Evolutionary conservation across 1,140 invertebrate species (phyloP).

Genomic region (Ostrea denselamellosa): DNA sequence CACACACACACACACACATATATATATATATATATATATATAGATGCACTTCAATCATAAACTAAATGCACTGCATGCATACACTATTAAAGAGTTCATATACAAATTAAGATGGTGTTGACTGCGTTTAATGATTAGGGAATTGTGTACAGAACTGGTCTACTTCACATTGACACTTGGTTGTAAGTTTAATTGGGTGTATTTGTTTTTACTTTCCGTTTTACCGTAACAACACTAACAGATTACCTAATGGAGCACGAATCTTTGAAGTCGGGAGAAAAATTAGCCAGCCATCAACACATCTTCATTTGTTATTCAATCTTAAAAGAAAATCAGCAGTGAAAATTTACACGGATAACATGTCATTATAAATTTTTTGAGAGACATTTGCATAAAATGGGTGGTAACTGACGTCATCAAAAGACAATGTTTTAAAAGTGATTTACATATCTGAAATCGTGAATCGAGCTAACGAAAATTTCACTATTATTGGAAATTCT

Average conservation of each 20-base stretch:
- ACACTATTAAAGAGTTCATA: too few relatives aligned
- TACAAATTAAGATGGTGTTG: too few relatives aligned
- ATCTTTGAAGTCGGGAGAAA: slow-evolving; percentile 5
- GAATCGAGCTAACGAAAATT: not conserved
- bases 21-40: too few relatives aligned
- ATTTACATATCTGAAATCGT: slow-evolving; percentile 10
- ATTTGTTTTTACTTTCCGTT: not conserved
- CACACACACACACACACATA: too few relatives aligned
- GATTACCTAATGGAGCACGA: slow-evolving; percentile 23
- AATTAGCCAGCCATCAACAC: not conserved
- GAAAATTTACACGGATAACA: slow-evolving; percentile 26
- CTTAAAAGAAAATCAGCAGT: slow-evolving; percentile 35
- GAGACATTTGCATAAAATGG: not conserved
- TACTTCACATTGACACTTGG: not conserved
- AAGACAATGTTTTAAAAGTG: not conserved
- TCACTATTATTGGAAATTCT: slow-evolving; percentile 11
- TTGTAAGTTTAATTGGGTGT: not conserved
- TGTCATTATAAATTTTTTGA: slow-evolving; percentile 23
- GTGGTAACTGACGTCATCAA: slow-evolving; percentile 16
- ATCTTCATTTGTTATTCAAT: slow-evolving; percentile 20
- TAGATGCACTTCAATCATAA: too few relatives aligned
- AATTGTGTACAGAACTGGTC: not conserved
- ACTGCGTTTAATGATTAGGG: too few relatives aligned
- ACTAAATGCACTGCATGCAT: too few relatives aligned
- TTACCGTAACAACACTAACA: not conserved